phyloP scores from a whole-genome alignment of 2,113 vertebrate genomes.

The Diadophis punctatus region DNA sequence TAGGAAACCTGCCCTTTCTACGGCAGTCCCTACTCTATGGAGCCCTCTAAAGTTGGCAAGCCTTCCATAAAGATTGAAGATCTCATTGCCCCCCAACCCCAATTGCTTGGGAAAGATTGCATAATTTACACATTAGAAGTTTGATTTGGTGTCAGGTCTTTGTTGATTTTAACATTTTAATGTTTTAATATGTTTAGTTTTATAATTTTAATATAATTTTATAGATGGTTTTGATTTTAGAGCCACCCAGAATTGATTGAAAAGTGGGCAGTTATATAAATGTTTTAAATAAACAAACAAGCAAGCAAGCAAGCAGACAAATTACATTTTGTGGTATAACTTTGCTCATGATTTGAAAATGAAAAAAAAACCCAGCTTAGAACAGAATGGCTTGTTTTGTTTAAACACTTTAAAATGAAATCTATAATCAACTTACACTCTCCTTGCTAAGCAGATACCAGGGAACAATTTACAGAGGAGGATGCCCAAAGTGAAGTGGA shows the following conservation, averaged over 20 bases:
- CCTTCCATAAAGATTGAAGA: not conserved
- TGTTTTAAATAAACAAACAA: no score
- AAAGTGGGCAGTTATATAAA: not conserved
- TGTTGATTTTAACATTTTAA: not conserved
- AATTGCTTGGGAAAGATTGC: not conserved
- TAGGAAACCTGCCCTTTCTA: not conserved
- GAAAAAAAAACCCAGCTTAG: fast-evolving
- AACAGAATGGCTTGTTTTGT: not conserved
- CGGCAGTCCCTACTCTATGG: not conserved
- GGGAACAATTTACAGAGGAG: slow-evolving; percentile 74
- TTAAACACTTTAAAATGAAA: slow-evolving; percentile 9
- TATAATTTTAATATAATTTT: not conserved
- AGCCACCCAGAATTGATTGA: not conserved
- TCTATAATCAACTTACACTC: not conserved
- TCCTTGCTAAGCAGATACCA: slow-evolving; percentile 66
- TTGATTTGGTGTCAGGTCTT: not conserved
- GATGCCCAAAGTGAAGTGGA: slow-evolving; percentile 69
- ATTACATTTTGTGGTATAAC: not conserved
- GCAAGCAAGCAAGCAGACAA: no score
- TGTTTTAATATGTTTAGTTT: not conserved
- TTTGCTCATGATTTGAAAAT: not conserved
- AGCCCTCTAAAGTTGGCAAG: not conserved
- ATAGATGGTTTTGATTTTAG: not conserved
- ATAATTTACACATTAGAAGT: not conserved
- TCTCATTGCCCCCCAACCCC: not conserved